Conservation (phyloP, 2,888 invertebrate genomes). For the Tipula lateralis region DNA sequence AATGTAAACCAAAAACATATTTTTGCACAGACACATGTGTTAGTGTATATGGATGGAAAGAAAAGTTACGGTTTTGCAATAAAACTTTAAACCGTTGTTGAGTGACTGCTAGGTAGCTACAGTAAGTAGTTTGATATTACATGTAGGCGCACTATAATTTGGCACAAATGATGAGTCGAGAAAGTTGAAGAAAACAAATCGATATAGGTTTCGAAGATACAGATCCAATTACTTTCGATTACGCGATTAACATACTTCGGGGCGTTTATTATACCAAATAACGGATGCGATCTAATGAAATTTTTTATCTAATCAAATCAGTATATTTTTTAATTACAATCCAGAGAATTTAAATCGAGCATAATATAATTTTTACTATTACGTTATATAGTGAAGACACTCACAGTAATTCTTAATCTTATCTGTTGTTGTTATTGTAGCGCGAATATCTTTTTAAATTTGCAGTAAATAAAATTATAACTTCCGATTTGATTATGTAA, state of each 20-base stretch:
- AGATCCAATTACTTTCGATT: not conserved
- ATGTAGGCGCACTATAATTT: not conserved
- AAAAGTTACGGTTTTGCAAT: not conserved
- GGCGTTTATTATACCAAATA: not conserved
- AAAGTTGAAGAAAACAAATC: too few relatives aligned
- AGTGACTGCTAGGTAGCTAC: not conserved
- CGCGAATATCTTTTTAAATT: not conserved
- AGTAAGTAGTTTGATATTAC: not conserved
- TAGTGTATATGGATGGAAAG: too few relatives aligned
- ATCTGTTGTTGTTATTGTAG: not conserved
- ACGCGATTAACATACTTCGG: not conserved
- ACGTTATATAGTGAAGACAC: not conserved
- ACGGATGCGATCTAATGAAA: not conserved
- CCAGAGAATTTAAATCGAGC: not conserved
- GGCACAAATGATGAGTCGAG: too few relatives aligned
- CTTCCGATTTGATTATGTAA: not conserved
- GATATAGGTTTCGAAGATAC: not conserved
- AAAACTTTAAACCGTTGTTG: not conserved
- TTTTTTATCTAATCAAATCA: too few relatives aligned
- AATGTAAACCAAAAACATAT: not conserved
- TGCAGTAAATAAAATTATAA: not conserved
- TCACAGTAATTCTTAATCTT: not conserved
- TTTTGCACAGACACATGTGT: not conserved
- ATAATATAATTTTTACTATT: not conserved
- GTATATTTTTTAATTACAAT: too few relatives aligned